Evolutionary conservation across 2,888 invertebrate species (phyloP).

Genomic region (Epistrophe grossulariae): DNA sequence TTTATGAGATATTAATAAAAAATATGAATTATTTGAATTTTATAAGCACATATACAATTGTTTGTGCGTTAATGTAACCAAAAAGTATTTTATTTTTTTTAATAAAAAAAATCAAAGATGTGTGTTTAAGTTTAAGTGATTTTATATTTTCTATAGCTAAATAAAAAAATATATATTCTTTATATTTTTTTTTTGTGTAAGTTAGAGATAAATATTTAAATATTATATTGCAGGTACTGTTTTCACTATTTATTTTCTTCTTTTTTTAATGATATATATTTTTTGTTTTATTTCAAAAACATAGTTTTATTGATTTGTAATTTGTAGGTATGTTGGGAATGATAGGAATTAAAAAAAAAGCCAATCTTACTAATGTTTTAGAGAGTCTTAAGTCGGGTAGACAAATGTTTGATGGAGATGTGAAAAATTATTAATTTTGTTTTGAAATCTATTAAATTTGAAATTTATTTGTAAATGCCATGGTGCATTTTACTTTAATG

Average conservation of each 20-base stretch:
- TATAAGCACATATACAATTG: background rate
- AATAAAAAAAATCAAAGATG: constrained; percentile 22
- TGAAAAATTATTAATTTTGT: background rate
- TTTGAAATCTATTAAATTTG: background rate
- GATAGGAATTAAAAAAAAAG: background rate
- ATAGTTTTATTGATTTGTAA: constrained; percentile 62
- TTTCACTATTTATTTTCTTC: constrained; percentile 80
- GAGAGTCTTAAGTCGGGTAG: constrained; percentile 4
- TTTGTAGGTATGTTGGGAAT: constrained; percentile 46
- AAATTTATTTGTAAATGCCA: background rate
- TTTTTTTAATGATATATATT: constrained; percentile 50
- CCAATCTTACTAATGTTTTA: background rate
- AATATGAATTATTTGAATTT: background rate
- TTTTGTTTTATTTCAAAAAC: constrained; percentile 48
- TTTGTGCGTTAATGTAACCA: background rate
- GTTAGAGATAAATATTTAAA: constrained; percentile 76
- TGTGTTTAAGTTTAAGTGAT: constrained; percentile 39
- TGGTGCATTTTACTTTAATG: background rate
- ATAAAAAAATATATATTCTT: constrained; percentile 76
- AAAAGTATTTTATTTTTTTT: constrained; percentile 10
- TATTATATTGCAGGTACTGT: constrained; percentile 83
- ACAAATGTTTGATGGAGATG: background rate
- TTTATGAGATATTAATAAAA: constrained; percentile 23
- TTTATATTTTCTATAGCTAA: constrained; percentile 64
- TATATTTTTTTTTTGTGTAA: constrained; percentile 36